Evolutionary conservation across 2,888 invertebrate species (phyloP).

Genomic region (Limenitis camilla): DNA sequence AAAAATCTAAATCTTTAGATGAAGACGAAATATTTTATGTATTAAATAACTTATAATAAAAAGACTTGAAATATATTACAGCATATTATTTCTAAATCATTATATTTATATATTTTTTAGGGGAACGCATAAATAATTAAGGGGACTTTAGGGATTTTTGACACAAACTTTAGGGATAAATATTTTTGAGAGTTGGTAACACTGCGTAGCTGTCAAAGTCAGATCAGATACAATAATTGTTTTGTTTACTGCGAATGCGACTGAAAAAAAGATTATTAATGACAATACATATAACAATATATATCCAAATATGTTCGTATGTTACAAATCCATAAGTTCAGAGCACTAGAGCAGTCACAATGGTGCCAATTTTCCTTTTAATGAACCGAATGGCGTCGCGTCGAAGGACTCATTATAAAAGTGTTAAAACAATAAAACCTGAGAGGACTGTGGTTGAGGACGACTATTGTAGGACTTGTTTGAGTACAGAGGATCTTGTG

Average conservation of each 20-base stretch:
- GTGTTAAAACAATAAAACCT: conserved; percentile 7
- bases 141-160: neutral
- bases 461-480: conserved; percentile 44
- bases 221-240: neutral
- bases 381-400: conserved; percentile 36
- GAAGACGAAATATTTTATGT: too few relatives aligned
- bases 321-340: neutral
- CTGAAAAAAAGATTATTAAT: too few relatives aligned
- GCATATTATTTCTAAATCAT: too few relatives aligned
- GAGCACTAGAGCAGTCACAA: conserved; percentile 22
- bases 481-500: conserved; percentile 39
- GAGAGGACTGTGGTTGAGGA: conserved; percentile 1
- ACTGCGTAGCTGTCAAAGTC: neutral
- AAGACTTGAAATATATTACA: too few relatives aligned
- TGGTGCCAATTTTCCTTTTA: conserved; percentile 41
- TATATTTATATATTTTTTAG: too few relatives aligned
- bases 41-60: too few relatives aligned
- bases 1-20: too few relatives aligned
- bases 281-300: neutral
- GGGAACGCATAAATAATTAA: neutral
- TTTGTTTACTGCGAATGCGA: neutral
- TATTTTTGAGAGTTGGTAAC: neutral
- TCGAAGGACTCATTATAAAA: conserved; percentile 24
- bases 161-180: neutral
- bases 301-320: neutral